Evolutionary conservation across 2,797 vertebrate species (phyloP).

Genomic region (Dermochelys coriacea): DNA sequence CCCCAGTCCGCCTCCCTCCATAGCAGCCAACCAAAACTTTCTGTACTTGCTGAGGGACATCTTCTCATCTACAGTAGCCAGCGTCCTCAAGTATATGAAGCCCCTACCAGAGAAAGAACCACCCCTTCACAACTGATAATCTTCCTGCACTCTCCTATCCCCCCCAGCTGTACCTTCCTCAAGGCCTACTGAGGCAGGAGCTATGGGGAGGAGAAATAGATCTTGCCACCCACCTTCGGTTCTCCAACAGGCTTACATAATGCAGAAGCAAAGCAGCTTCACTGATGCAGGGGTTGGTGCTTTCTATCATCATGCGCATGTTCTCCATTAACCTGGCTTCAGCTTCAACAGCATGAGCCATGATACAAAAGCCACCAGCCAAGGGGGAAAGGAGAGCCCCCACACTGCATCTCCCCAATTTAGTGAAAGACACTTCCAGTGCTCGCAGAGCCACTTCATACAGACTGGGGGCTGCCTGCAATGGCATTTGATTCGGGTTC

Average conservation of each 20-base stretch:
- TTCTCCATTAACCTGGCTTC: background rate
- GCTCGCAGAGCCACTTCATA: background rate
- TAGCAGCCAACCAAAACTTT: background rate
- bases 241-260: background rate
- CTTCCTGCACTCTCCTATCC: background rate
- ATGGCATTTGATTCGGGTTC: slow-evolving; percentile 10
- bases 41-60: background rate
- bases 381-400: background rate
- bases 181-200: background rate
- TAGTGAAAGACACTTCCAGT: slow-evolving; percentile 1
- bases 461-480: background rate
- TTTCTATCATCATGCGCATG: background rate
- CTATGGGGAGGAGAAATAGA: background rate
- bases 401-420: background rate
- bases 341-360: background rate
- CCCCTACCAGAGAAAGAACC: rapidly evolving
- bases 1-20: background rate
- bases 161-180: background rate
- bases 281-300: background rate
- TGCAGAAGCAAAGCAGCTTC: background rate
- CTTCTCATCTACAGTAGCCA: background rate
- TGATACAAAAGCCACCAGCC: background rate
- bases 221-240: no score
- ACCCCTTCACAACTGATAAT: background rate
- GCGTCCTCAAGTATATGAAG: background rate